A percentile compares a stretch with the other conserved stretches of the same genome.
Conservation (phyloP, 2,113 vertebrate genomes). For the Macrotus californicus region DNA sequence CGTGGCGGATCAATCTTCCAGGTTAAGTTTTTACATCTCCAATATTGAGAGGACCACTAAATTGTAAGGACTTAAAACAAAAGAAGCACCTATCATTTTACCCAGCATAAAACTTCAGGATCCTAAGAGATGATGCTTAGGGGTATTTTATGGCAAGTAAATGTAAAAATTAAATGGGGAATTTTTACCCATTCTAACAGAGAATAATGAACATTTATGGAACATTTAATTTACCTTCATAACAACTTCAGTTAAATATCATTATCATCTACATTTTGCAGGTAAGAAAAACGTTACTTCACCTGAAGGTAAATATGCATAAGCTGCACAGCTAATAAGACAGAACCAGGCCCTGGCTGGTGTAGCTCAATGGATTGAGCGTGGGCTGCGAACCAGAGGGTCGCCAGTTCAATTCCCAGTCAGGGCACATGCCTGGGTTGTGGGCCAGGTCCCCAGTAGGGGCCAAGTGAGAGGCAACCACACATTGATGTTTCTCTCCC, state of each 20-base stretch:
- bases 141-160: neutral
- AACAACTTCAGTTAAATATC: neutral
- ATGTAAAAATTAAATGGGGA: slow-evolving; percentile 20
- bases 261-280: slow-evolving; percentile 46
- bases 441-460: too few relatives aligned
- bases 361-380: too few relatives aligned
- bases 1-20: neutral
- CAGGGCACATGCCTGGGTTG: too few relatives aligned
- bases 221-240: neutral
- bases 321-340: neutral
- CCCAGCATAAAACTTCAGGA: neutral
- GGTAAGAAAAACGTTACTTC: slow-evolving; percentile 49
- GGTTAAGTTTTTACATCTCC: slow-evolving; percentile 22
- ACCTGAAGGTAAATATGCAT: neutral
- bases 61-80: neutral
- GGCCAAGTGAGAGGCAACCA: too few relatives aligned
- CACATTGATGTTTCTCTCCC: too few relatives aligned
- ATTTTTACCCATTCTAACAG: neutral
- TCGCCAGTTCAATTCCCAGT: too few relatives aligned
- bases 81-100: neutral
- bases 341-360: neutral
- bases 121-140: neutral
- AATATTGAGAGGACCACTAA: neutral
- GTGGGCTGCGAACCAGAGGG: too few relatives aligned
- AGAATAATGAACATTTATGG: neutral